Percentiles rank a stretch among this genome's conserved stretches.
Evolutionary conservation across 2,113 vertebrate species (phyloP).

Genomic region (Elanus axillaris): DNA sequence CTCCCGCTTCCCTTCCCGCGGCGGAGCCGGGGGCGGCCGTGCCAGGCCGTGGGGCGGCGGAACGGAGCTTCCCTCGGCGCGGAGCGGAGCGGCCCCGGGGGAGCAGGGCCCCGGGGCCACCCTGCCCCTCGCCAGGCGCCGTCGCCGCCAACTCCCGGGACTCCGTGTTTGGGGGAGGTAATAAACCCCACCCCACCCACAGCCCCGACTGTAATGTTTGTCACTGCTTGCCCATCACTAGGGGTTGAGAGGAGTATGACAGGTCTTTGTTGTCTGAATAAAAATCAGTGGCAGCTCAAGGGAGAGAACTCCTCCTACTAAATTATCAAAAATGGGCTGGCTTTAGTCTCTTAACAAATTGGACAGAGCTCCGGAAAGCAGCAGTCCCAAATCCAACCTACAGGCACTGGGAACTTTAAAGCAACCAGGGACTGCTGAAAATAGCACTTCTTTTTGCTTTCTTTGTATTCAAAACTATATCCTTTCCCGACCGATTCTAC

Average conservation of each 20-base stretch:
- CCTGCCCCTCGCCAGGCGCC: background rate
- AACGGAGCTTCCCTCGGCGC: background rate
- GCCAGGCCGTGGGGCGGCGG: background rate
- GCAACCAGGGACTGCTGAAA: constrained; percentile 78
- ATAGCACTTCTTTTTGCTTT: constrained; percentile 70
- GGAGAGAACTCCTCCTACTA: constrained; percentile 96
- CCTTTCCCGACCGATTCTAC: constrained; percentile 50
- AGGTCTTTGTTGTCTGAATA: constrained; percentile 99
- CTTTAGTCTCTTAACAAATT: constrained; percentile 96
- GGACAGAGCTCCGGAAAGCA: constrained; percentile 87
- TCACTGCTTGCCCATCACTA: constrained; percentile 78
- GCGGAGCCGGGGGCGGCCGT: background rate
- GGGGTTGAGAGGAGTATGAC: constrained; percentile 88
- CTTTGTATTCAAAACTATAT: constrained; percentile 72
- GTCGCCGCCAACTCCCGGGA: constrained; percentile 12
- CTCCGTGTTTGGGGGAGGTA: constrained; percentile 28
- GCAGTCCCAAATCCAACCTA: constrained; percentile 94
- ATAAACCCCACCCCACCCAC: constrained; percentile 48
- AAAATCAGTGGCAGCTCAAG: constrained; percentile 85
- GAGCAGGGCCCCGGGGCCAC: background rate
- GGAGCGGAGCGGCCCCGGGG: background rate
- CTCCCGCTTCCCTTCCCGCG: background rate
- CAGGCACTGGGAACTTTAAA: constrained; percentile 86
- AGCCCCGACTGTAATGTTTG: constrained; percentile 68
- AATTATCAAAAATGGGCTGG: constrained; percentile 99